These are phyloP conservation scores for Centroberyx gerrardi DNA, from an alignment of 2,797 vertebrate species.

Conservation along the genomic window DNA sequence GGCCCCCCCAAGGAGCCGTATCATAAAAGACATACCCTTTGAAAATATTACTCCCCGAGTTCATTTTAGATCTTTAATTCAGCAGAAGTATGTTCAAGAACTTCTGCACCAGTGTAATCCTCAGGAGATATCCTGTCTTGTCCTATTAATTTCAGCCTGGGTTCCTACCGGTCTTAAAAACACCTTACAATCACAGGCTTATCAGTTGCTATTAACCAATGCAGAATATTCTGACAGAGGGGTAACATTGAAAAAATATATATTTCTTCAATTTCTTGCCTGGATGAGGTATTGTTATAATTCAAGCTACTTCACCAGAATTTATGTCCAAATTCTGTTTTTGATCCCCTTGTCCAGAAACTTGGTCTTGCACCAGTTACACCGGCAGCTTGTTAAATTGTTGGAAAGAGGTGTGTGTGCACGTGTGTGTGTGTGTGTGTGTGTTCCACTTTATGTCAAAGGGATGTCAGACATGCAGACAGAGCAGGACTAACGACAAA, in stretches of 20 bases:
- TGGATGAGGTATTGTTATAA: neutral
- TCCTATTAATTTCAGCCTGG: conserved; percentile 31
- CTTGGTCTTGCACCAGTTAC: conserved; percentile 17
- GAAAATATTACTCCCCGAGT: conserved; percentile 7
- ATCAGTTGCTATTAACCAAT: conserved; percentile 19
- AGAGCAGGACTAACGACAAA: conserved; percentile 58
- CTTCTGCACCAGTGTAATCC: conserved; percentile 12
- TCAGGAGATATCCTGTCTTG: conserved; percentile 22
- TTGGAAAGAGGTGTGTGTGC: conserved; percentile 11
- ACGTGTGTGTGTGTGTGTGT: conserved; percentile 20
- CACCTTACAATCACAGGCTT: conserved; percentile 7
- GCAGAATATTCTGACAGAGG: conserved; percentile 6
- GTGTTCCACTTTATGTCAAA: conserved; percentile 35
- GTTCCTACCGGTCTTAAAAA: neutral
- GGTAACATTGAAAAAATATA: conserved; percentile 23
- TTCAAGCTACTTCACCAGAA: neutral
- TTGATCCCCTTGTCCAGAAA: conserved; percentile 2
- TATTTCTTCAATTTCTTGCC: conserved; percentile 12
- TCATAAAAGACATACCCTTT: conserved; percentile 29
- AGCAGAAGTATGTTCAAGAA: conserved; percentile 24
- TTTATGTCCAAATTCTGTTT: conserved; percentile 24
- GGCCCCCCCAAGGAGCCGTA: neutral
- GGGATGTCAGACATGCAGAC: conserved; percentile 48
- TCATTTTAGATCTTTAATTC: conserved; percentile 37
- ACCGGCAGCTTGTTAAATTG: conserved; percentile 54